Conservation (phyloP, 2,113 vertebrate genomes). For the Dolichotis patagonum region DNA sequence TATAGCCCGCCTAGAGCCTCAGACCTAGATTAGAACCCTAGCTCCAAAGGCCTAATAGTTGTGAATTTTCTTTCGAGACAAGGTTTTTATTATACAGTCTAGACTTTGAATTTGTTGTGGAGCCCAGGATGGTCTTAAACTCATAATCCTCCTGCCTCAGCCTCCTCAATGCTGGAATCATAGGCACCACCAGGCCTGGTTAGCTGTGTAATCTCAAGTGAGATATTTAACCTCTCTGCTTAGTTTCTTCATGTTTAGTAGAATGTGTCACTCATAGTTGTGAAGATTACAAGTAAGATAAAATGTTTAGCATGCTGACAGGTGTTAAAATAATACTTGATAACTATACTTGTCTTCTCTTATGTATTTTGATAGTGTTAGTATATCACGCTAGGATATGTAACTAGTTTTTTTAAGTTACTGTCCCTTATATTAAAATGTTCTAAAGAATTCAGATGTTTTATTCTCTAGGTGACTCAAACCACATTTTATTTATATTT, state of each 20-base stretch:
- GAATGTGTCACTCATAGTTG: neutral
- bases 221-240: neutral
- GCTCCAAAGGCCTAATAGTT: neutral
- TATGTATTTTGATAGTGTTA: neutral
- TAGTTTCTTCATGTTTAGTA: constrained; percentile 6
- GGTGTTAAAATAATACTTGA: neutral
- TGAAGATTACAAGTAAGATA: constrained; percentile 22
- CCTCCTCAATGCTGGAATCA: neutral
- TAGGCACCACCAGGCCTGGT: neutral
- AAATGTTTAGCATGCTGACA: neutral
- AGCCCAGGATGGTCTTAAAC: neutral
- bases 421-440: constrained; percentile 42
- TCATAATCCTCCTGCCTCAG: neutral
- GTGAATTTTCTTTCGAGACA: neutral
- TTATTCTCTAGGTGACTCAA: constrained; percentile 63
- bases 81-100: neutral
- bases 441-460: constrained; percentile 48
- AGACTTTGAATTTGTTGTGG: neutral
- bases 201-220: neutral
- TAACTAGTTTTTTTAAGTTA: constrained; percentile 53
- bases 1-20: neutral
- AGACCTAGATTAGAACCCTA: neutral
- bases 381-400: neutral
- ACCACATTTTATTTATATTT: constrained; percentile 55
- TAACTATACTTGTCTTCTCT: neutral